These are phyloP conservation scores for Spheniscus humboldti DNA, from an alignment of 2,797 vertebrate genomes.

Conservation along the genomic window DNA sequence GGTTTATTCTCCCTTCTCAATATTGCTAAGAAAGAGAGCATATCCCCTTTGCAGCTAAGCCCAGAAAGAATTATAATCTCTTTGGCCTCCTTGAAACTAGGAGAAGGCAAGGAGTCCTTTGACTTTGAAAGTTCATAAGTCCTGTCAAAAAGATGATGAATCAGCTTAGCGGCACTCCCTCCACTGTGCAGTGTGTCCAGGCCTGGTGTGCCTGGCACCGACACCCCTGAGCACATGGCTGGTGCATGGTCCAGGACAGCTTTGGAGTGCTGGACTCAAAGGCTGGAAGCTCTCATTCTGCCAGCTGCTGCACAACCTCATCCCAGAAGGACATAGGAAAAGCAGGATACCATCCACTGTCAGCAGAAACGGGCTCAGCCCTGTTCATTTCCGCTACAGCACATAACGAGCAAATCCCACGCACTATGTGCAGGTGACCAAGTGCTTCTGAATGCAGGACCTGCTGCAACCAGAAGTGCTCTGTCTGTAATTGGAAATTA, in stretches of 20 bases:
- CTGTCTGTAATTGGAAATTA: not conserved
- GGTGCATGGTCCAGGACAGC: not conserved
- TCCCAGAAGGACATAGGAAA: not conserved
- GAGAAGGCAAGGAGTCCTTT: not conserved
- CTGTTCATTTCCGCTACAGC: not conserved
- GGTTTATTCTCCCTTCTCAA: not conserved
- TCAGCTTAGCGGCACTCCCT: not conserved
- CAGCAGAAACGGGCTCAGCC: not conserved
- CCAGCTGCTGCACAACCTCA: not conserved
- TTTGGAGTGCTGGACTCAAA: not conserved
- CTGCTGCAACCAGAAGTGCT: not conserved
- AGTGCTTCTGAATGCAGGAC: not conserved
- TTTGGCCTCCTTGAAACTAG: not conserved
- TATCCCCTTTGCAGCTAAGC: not conserved
- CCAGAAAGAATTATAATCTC: not conserved
- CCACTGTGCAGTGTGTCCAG: not conserved
- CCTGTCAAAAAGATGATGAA: not conserved
- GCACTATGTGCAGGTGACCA: rapidly evolving
- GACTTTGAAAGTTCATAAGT: not conserved
- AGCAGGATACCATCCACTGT: not conserved
- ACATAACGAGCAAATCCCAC: not conserved
- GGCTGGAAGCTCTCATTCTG: not conserved
- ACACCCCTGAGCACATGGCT: no score
- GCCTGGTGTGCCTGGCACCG: rapidly evolving
- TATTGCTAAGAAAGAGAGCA: not conserved